Evolutionary conservation across 1,140 invertebrate species (phyloP), one percentile per base, ranked within the genome.

Genomic region (Conus betulinus): DNA sequence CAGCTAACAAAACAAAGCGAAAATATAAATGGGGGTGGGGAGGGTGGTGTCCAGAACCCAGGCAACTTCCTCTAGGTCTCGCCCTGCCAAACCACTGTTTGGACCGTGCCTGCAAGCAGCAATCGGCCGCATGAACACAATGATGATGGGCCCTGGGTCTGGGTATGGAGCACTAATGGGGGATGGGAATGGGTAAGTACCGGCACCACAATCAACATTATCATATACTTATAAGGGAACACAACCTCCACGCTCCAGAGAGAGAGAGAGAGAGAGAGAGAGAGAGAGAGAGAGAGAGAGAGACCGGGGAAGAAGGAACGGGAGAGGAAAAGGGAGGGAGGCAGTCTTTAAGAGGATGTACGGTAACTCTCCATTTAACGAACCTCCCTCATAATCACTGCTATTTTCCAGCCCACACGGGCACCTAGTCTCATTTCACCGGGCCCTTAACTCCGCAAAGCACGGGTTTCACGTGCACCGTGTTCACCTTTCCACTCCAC

Each of bases 211-310:
- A 39, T 39, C 39, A 39, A 39, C 39, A 39, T 3, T 39, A 39
- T 39, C 39, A 3, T 39, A 39, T 39, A 39, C 39, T 39, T 39
- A 39, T 39, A 39, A 39, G 39, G 39, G 39, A 39, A 39, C 39
- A 39, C 39, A 39, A 39, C 39, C 39, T 39, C 39, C 39, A 39
- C 39, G 39, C 39, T n/a, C n/a, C n/a, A 79, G 7, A 25, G 79
- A 52, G 79, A 52, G 52, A 83, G 52, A 20, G 7, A 25, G 79
- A 52, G 79, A 52, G 52, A 83, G 52, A 20, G 20, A 25, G 15
- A 83, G 82, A 83, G 82, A 83, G 51, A 83, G 52, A 82, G 52
- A 83, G 39, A 83, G 51, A 83, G 51, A 55, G 67, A 71, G 13
- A 71, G 67, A 10, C 17, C 1, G 67, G 20, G 13, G 23, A 20